Conservation (phyloP, 2,888 invertebrate genomes). For the Polydesmus complanatus region DNA sequence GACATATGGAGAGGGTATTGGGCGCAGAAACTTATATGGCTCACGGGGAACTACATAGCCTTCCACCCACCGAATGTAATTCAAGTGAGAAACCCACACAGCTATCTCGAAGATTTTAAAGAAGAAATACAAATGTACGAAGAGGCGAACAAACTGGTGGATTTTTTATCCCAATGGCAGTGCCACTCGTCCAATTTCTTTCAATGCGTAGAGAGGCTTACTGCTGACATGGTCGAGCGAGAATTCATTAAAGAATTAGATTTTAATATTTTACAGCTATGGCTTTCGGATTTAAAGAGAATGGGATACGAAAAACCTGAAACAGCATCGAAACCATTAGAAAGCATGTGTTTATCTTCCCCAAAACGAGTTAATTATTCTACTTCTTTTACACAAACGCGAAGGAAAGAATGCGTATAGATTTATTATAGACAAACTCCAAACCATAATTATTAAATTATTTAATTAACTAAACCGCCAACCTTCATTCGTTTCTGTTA, state of each 20-base stretch:
- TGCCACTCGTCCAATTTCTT: background rate
- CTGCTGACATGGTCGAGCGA: background rate
- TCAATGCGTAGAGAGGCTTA: background rate
- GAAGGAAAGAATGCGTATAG: too few relatives aligned
- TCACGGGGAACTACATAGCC: conserved; percentile 5
- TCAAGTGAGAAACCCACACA: conserved; percentile 8
- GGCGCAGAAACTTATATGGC: conserved; percentile 15
- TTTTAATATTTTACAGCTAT: background rate
- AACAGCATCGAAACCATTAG: too few relatives aligned
- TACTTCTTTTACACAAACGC: too few relatives aligned
- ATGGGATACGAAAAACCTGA: conserved; percentile 10
- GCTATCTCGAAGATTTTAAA: conserved; percentile 4
- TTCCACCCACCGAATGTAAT: conserved; percentile 12
- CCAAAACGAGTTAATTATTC: background rate
- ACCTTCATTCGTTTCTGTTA: too few relatives aligned
- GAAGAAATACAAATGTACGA: conserved; percentile 8
- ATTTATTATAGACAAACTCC: too few relatives aligned
- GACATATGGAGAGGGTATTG: conserved; percentile 15
- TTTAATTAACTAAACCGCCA: too few relatives aligned
- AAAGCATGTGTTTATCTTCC: background rate
- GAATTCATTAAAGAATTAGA: conserved; percentile 4
- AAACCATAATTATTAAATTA: too few relatives aligned
- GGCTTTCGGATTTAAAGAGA: conserved; percentile 3
- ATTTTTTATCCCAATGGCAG: conserved; percentile 8
- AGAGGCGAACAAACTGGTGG: background rate